A percentile compares a stretch with the other conserved stretches of the same genome.
Evolutionary conservation across 2,888 invertebrate species (phyloP).

Genomic region (Eumacrocentrus americanus): DNA sequence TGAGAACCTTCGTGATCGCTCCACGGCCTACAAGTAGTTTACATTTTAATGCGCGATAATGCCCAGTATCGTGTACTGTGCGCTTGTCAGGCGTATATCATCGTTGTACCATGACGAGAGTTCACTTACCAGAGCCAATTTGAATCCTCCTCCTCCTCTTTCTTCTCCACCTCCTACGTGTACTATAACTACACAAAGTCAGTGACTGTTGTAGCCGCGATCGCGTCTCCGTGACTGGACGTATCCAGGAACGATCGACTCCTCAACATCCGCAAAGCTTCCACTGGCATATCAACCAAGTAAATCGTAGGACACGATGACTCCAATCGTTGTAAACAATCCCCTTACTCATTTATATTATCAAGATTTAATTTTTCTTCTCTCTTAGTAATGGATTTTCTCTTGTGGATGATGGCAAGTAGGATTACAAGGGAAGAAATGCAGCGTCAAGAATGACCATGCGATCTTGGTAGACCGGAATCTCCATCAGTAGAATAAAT

Average conservation of each 20-base stretch:
- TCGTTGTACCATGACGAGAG: constrained; percentile 37
- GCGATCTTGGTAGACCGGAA: background rate
- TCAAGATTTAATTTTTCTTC: background rate
- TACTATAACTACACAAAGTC: constrained; percentile 3
- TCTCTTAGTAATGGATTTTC: background rate
- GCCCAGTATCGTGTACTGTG: constrained; percentile 33
- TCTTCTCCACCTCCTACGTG: background rate
- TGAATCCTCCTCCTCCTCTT: constrained; percentile 24
- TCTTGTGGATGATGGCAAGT: background rate
- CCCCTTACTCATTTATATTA: background rate
- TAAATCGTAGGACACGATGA: background rate
- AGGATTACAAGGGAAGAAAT: constrained; percentile 1
- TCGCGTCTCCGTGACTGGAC: constrained; percentile 10
- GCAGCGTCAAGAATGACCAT: background rate
- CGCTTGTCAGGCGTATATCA: constrained; percentile 35
- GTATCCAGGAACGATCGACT: constrained; percentile 4
- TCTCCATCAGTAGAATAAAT: background rate
- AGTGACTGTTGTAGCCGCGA: constrained; percentile 15
- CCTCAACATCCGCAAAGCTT: background rate
- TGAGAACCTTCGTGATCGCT: constrained; percentile 36
- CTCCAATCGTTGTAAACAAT: background rate
- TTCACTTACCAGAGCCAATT: constrained; percentile 37
- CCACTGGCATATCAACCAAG: background rate
- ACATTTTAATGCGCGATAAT: constrained; percentile 44
- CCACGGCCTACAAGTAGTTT: constrained; percentile 35